Evolutionary conservation across 2,797 vertebrate genomes (phyloP).

Genomic region (Chaenodraco wilsoni): DNA sequence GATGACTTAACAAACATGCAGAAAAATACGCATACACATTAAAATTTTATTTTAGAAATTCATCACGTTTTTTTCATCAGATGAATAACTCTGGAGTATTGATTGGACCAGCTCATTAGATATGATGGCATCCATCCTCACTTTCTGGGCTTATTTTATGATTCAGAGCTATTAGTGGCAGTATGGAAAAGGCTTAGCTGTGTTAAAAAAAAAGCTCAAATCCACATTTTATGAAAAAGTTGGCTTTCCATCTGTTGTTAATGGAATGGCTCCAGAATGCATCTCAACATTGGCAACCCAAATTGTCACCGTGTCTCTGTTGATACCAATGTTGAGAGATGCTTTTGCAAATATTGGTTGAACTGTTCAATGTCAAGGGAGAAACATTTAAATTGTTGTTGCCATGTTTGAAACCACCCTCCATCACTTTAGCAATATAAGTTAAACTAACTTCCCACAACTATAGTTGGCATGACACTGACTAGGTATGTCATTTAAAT

Average conservation of each 20-base stretch:
- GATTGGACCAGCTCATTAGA: slow-evolving; percentile 15
- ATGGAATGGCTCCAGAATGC: slow-evolving; percentile 54
- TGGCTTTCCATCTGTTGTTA: slow-evolving; percentile 57
- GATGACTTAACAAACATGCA: slow-evolving; percentile 32
- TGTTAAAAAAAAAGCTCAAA: slow-evolving; percentile 19
- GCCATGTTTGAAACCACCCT: slow-evolving; percentile 19
- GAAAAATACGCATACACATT: slow-evolving; percentile 8
- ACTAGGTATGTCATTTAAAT: slow-evolving; percentile 28
- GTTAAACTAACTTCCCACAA: slow-evolving; percentile 8
- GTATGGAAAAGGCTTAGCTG: slow-evolving; percentile 49
- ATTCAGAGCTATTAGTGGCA: slow-evolving; percentile 36
- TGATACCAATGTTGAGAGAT: slow-evolving; percentile 38
- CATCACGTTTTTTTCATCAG: neutral
- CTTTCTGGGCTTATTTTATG: slow-evolving; percentile 44
- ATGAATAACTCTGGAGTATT: slow-evolving; percentile 7
- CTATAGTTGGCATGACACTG: neutral
- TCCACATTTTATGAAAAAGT: slow-evolving; percentile 55
- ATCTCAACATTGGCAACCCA: slow-evolving; percentile 49
- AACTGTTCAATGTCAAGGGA: slow-evolving; percentile 57
- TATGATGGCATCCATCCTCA: slow-evolving; percentile 26
- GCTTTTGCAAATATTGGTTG: slow-evolving; percentile 57
- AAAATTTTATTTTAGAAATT: neutral
- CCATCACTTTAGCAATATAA: slow-evolving; percentile 7
- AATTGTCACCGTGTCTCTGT: slow-evolving; percentile 42
- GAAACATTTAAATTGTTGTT: slow-evolving; percentile 44